Percentiles rank a stretch among this genome's conserved stretches.
These are phyloP conservation scores for Eclectus roratus DNA, from an alignment of 2,113 vertebrate genomes.

Conservation along the genomic window DNA sequence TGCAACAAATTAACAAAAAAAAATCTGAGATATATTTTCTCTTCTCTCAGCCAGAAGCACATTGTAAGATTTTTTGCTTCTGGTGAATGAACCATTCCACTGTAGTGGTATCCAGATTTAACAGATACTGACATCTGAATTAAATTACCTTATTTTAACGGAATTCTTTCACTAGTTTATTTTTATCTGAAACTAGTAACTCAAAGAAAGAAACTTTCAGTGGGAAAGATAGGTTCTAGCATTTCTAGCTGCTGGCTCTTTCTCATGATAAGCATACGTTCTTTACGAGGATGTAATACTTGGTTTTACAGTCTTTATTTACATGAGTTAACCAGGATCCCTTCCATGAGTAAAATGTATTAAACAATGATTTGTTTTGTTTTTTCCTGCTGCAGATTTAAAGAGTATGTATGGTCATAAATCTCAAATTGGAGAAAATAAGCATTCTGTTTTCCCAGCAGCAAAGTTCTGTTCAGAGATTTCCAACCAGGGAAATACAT, in stretches of 20 bases:
- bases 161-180: neutral
- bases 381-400: conserved; percentile 15
- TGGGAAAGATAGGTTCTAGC: neutral
- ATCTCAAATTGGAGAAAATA: neutral
- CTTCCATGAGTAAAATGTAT: neutral
- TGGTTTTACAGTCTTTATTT: neutral
- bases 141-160: neutral
- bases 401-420: neutral
- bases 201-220: neutral
- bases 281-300: neutral
- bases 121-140: neutral
- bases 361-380: neutral
- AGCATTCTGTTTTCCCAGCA: neutral
- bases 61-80: neutral
- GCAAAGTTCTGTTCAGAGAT: neutral
- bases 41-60: neutral
- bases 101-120: neutral
- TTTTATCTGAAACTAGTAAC: neutral
- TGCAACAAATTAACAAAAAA: neutral
- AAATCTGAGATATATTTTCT: neutral
- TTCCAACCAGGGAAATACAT: neutral
- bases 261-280: neutral
- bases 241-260: neutral
- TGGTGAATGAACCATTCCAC: neutral
- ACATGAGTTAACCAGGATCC: neutral